Base-by-base conservation (phyloP, 2,797 vertebrate species). In the Tenualosa ilisha region DNA sequence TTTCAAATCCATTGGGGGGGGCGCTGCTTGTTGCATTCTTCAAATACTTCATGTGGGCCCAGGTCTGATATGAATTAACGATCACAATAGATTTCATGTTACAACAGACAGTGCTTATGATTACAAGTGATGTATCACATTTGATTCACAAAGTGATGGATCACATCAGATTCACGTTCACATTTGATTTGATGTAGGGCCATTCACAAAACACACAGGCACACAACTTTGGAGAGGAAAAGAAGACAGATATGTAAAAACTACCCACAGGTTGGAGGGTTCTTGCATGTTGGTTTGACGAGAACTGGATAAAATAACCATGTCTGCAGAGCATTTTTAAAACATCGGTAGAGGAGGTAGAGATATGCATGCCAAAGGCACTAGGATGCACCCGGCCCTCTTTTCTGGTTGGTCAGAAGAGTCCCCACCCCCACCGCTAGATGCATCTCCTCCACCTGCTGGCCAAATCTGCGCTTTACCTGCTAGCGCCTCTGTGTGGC, bases 401-500 rank as follows among this genome's bases (percentile, higher is more conserved):
- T 31, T 4, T 7, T 46, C 46, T 46, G 46, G 7, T 3, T 46
- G 46, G 46, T 46, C 46, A 46, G 7, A 46, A 1, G 46, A 4
- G 7, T 46, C 46, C 7, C 46, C 46, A 31, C 46, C 46, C 46
- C 46, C 2, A 24, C 9, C n/a, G 9, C 24, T 65, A 3, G 63
- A 7, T 65, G 24, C 56, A 59, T n/a, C 56, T 59, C 13, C 17
- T 46, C 43, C 17, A 46, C 68, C 0, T 3, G 31, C 82, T 6
- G 31, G 31, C 20, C 54, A 17, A n/a, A 20, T 2, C 15, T 15
- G 59, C 85, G 43, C 40, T 17, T 50, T 97, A 99, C 98, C 98
- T 97, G 98, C 97, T 65, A 99, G 91, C 87, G 95, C 95, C 88
- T 98, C 97, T 0, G 95, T 94, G 87, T 97, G 96, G 93, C 96